Evolutionary conservation across 2,888 invertebrate genomes (phyloP).

Genomic region (Philereme vetulata): DNA sequence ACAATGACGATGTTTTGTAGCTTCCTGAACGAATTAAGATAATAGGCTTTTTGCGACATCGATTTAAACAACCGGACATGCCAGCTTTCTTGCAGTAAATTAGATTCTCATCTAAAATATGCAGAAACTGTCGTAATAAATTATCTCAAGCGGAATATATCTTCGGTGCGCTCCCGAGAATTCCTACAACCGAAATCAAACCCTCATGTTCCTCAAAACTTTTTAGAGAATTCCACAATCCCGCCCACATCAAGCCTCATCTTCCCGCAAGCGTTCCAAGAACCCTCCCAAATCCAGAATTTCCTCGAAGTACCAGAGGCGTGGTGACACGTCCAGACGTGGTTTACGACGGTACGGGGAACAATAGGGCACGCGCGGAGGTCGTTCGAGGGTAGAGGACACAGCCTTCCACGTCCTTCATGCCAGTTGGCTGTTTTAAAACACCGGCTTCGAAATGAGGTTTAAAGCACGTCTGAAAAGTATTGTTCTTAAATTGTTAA

Average conservation of each 20-base stretch:
- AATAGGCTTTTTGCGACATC: not conserved
- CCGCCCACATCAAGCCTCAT: conserved; percentile 17
- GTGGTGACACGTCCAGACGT: conserved; percentile 34
- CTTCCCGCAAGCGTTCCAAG: conserved; percentile 25
- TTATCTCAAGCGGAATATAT: not conserved
- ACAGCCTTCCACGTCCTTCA: conserved; percentile 71
- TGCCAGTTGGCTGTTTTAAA: conserved; percentile 39
- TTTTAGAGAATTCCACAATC: conserved; percentile 7
- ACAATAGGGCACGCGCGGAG: conserved; percentile 75
- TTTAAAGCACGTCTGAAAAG: conserved; percentile 31
- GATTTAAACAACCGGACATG: not conserved
- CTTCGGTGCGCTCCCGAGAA: not conserved
- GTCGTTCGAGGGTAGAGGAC: conserved; percentile 72
- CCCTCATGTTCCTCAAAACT: not conserved
- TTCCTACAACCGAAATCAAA: conserved; percentile 5
- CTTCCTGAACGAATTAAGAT: conserved; percentile 9
- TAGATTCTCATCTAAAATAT: not conserved
- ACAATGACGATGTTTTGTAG: conserved; percentile 8
- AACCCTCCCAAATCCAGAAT: conserved; percentile 26
- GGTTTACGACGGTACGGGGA: conserved; percentile 57
- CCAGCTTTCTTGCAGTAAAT: not conserved
- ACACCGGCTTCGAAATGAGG: conserved; percentile 34
- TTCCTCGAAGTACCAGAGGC: conserved; percentile 35
- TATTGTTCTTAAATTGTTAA: conserved; percentile 22
- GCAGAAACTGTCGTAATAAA: not conserved